A percentile compares a stretch with the other conserved stretches of the same genome.
Evolutionary conservation across 2,888 invertebrate species (phyloP).

Genomic region (Zygaena filipendulae): DNA sequence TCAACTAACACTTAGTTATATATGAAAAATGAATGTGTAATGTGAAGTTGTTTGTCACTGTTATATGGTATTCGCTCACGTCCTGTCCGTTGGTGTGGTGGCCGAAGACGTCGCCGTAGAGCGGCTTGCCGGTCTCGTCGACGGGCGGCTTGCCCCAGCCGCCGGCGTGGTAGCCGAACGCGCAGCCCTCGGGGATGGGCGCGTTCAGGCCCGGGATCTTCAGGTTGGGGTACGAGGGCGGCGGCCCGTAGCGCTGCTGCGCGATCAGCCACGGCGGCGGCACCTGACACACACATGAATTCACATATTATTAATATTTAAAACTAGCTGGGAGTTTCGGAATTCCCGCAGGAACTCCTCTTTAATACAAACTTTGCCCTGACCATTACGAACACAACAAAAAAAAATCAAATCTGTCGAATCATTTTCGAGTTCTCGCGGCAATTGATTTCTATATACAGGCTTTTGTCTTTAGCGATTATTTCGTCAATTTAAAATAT

Average conservation of each 20-base stretch:
- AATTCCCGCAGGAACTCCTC: no score
- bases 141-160: constrained; percentile 99
- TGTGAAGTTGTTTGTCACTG: no score
- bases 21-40: no score
- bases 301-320: no score
- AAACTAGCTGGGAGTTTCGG: no score
- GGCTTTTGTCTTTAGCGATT: not conserved
- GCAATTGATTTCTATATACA: not conserved
- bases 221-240: constrained; percentile 97
- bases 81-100: constrained; percentile 79
- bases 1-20: no score
- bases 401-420: not conserved
- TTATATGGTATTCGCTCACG: no score
- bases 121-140: constrained; percentile 96
- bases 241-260: constrained; percentile 98
- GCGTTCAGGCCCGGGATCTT: constrained; percentile 98
- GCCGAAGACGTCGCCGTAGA: constrained; percentile 99
- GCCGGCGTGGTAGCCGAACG: constrained; percentile 99
- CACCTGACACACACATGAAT: constrained; percentile 39
- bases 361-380: not conserved
- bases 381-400: no score
- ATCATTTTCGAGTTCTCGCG: no score
- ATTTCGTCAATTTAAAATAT: no score
- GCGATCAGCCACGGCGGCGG: constrained; percentile 98
- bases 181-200: constrained; percentile 96